Evolutionary conservation across 2,113 vertebrate genomes (phyloP).

Genomic region (Empidonax alnorum): DNA sequence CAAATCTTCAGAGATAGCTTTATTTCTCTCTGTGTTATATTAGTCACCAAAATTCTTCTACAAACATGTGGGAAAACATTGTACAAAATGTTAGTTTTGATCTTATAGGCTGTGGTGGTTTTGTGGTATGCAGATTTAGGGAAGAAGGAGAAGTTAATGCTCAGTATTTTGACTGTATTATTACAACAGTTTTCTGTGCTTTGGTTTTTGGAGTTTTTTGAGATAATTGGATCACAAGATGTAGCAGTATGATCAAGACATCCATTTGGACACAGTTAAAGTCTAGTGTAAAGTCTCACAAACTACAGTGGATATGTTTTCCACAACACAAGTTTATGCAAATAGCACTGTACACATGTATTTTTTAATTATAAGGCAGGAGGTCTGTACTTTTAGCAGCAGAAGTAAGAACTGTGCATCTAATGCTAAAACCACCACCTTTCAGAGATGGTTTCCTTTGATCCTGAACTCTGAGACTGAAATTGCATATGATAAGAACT

Average conservation of each 20-base stretch:
- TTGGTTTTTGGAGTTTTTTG: background rate
- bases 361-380: background rate
- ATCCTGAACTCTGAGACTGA: background rate
- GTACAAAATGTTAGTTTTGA: background rate
- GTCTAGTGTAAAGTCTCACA: background rate
- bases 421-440: background rate
- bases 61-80: background rate
- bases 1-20: background rate
- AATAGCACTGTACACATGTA: background rate
- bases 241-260: background rate
- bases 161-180: background rate
- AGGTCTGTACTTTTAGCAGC: background rate
- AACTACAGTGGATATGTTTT: background rate
- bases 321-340: background rate
- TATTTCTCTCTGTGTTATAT: background rate
- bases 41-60: background rate
- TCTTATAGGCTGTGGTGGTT: background rate
- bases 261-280: background rate
- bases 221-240: background rate
- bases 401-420: background rate
- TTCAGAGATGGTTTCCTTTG: background rate
- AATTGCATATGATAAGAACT: background rate
- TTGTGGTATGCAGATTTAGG: background rate
- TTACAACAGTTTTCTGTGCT: background rate
- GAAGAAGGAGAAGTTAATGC: background rate